Evolutionary conservation across 2,113 vertebrate species (phyloP), one percentile per base, ranked within the genome.

Genomic region (Semnornis frantzii): DNA sequence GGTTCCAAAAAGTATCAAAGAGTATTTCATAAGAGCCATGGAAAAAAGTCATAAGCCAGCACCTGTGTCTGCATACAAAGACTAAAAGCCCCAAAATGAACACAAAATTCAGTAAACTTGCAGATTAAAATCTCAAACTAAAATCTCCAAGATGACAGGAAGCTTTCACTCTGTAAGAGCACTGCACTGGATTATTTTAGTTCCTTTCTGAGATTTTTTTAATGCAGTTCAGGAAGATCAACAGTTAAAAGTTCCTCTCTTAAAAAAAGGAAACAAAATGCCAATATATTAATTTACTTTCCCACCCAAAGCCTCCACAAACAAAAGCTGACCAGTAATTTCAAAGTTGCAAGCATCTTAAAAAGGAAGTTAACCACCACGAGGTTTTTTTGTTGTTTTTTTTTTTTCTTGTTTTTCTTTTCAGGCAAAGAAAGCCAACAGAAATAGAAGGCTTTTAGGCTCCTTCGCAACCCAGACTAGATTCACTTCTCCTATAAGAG

Each of bases 241-340:
- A 72, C 87, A 70, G 1, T 64, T 3, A 0, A 63, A 81, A 81
- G 20, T 7, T 31, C 2, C 13, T 70, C 5, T 42, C 46, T 82
- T 70, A 3, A 65, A 78, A 84, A 76, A 37, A 37, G 82, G 23
- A 54, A 54, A 54, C 52, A 39, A 77, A 28, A 6, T 13, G 46
- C 9, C 15, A 66, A 73, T 39, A 28, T 15, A 55, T 11, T 8
- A 83, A 78, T 14, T 88, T 86, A 75, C 0, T 0, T 7, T 91
- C 63, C 66, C 20, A 86, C 19, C 6, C 44, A 94, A 75, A 75
- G 60, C 14, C 19, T 90, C 87, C 68, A 60, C 46, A 93, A 89
- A 82, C 59, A 92, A 79, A 83, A 84, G 71, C 89, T 12, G 31
- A 69, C 37, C 31, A 28, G 24, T 85, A 94, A 94, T 93, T 95